phyloP scores from a whole-genome alignment of 2,797 vertebrate genomes.

The Esox masquinongy region DNA sequence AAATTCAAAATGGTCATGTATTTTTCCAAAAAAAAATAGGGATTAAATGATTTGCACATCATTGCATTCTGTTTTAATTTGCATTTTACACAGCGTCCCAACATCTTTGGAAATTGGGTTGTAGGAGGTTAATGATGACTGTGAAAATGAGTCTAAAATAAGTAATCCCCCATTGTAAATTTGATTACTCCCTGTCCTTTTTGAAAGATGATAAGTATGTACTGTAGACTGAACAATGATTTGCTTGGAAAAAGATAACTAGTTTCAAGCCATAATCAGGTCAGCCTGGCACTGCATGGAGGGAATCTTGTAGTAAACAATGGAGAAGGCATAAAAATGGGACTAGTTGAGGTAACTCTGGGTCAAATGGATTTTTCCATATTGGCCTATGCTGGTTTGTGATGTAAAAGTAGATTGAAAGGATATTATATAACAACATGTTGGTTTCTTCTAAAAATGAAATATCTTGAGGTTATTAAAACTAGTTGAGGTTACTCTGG shows the following conservation, averaged over 20 bases:
- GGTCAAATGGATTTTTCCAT: neutral
- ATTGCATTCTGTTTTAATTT: no score
- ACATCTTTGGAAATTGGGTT: no score
- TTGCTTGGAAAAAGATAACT: slow-evolving; percentile 9
- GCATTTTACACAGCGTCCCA: no score
- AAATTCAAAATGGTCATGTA: no score
- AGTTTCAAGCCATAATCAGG: slow-evolving; percentile 14
- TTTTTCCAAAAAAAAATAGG: no score
- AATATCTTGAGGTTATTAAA: no score
- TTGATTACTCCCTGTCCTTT: slow-evolving; percentile 2
- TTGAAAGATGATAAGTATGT: slow-evolving; percentile 3
- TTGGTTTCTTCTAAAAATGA: neutral
- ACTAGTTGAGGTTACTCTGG: neutral
- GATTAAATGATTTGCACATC: no score
- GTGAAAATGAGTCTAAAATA: neutral
- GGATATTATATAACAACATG: neutral
- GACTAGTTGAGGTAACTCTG: neutral
- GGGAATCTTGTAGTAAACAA: neutral
- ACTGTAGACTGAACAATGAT: slow-evolving; percentile 15
- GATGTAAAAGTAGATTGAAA: neutral
- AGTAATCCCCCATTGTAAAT: neutral
- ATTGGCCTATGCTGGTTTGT: neutral
- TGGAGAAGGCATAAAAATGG: neutral
- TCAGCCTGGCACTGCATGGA: slow-evolving; percentile 7
- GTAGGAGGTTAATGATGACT: neutral